Conservation (phyloP, 2,888 invertebrate species). For the Aphidius colemani region DNA sequence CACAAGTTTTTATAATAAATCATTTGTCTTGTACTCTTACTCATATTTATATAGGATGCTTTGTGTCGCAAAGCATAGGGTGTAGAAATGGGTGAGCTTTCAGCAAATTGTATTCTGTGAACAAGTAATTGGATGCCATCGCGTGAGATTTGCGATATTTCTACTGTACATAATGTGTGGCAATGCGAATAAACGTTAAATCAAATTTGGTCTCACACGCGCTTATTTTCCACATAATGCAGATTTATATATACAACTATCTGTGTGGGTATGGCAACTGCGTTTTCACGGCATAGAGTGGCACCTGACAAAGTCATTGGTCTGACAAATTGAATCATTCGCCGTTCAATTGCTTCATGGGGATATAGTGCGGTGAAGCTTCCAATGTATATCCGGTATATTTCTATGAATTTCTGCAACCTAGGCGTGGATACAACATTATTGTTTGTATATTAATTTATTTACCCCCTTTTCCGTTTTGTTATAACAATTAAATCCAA, state of each 20-base stretch:
- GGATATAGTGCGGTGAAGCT: conserved; percentile 38
- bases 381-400: conserved; percentile 39
- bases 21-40: conserved; percentile 10
- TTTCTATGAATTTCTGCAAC: conserved; percentile 28
- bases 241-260: conserved; percentile 27
- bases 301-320: conserved; percentile 61
- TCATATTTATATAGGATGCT: conserved; percentile 8
- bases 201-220: conserved; percentile 56
- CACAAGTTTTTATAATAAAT: not conserved
- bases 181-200: conserved; percentile 57
- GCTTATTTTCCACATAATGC: conserved; percentile 30
- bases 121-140: conserved; percentile 49
- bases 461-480: too few species aligned
- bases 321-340: conserved; percentile 61
- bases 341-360: conserved; percentile 58
- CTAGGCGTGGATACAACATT: conserved; percentile 14
- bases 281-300: conserved; percentile 49
- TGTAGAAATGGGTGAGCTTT: conserved; percentile 31
- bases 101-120: conserved; percentile 41
- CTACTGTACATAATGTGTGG: conserved; percentile 55
- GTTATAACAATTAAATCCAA: too few species aligned
- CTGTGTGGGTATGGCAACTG: conserved; percentile 19
- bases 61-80: not conserved
- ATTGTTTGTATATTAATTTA: conserved; percentile 6
- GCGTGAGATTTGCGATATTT: conserved; percentile 56